Evolutionary conservation across 2,113 vertebrate species (phyloP), one percentile per base, ranked within the genome.

Genomic region (Cephalopterus ornatus): DNA sequence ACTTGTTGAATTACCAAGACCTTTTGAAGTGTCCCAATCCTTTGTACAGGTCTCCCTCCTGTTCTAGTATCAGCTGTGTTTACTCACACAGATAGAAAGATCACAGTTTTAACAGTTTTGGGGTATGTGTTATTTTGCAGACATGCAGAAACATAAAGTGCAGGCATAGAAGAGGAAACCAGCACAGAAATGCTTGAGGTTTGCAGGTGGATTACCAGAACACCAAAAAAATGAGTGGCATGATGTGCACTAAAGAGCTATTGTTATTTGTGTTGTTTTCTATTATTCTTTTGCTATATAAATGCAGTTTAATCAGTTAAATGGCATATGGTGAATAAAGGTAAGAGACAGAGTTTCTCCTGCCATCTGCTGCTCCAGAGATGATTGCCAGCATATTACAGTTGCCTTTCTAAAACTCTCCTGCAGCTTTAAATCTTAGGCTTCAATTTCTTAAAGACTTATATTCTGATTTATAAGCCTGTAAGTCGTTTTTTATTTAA

Each of bases 321-420:
- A 89, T 94, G 82, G 30, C 94, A 92, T 94, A 94, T 94, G 82
- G 85, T 77, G 72, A 97, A 55, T 83, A 96, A 96, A 95, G 90
- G 94, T 97, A 96, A 96, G 67, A 96, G 87, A 94, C 61, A 78
- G 76, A 94, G 81, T 88, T 97, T 79, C 55, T 94, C 75, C 53
- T 66, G 52, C 94, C 92, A 93, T 96, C 85, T 97, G 95, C 78
- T 92, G 42, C 79, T 85, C 50, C 65, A 59, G 72, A 88, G 74
- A 90, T 83, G 71, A 70, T 63, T 96, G 90, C 88, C 88, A 96
- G 27, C 24, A 17, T 83, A 66, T 87, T 90, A 52, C 72, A 73
- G 14, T 46, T 92, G 70, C 21, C 20, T 91, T 81, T 59, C 72
- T 89, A n/a, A 41, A 84, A 46, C 23, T 87, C 8, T 80, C 32